phyloP scores from a whole-genome alignment of 2,888 invertebrate species.

The Colletes collaris region DNA sequence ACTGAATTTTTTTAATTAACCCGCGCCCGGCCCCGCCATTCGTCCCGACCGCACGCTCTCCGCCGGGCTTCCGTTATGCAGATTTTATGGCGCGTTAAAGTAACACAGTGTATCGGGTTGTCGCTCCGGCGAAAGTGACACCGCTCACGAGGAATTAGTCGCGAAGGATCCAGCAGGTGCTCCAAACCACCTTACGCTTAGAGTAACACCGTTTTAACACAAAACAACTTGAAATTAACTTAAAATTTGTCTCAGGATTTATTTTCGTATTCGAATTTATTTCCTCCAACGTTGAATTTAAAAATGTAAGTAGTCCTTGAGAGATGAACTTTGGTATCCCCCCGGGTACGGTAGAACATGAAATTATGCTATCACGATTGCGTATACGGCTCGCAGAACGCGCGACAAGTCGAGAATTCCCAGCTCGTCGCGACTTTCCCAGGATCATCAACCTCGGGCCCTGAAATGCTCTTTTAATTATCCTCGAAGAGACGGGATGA shows the following conservation, averaged over 20 bases:
- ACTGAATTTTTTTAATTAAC: slow-evolving; percentile 68
- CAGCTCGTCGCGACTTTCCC: slow-evolving; percentile 8
- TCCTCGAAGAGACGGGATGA: slow-evolving; percentile 33
- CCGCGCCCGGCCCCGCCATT: background rate
- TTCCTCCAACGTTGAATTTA: too few relatives aligned
- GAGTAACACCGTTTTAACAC: too few relatives aligned
- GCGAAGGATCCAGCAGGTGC: slow-evolving; percentile 13
- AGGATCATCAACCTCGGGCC: slow-evolving; percentile 1
- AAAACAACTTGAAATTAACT: too few relatives aligned
- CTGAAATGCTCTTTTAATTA: slow-evolving; percentile 27
- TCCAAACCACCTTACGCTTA: too few relatives aligned
- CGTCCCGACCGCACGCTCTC: too few relatives aligned
- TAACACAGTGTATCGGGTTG: slow-evolving; percentile 31
- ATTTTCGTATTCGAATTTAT: too few relatives aligned
- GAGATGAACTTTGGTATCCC: too few relatives aligned
- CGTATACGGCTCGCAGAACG: too few relatives aligned
- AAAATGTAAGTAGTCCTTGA: too few relatives aligned
- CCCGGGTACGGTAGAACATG: background rate
- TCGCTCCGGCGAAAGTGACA: background rate
- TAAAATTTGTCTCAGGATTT: too few relatives aligned
- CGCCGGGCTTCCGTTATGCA: slow-evolving; percentile 36
- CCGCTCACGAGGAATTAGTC: slow-evolving; percentile 1
- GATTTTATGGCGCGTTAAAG: slow-evolving; percentile 40
- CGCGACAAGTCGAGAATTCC: background rate
- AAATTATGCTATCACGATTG: too few relatives aligned